A percentile compares a stretch with the other conserved stretches of the same genome.
These are phyloP conservation scores for Dicaeum eximium DNA, from an alignment of 2,113 vertebrate species.

Conservation along the genomic window DNA sequence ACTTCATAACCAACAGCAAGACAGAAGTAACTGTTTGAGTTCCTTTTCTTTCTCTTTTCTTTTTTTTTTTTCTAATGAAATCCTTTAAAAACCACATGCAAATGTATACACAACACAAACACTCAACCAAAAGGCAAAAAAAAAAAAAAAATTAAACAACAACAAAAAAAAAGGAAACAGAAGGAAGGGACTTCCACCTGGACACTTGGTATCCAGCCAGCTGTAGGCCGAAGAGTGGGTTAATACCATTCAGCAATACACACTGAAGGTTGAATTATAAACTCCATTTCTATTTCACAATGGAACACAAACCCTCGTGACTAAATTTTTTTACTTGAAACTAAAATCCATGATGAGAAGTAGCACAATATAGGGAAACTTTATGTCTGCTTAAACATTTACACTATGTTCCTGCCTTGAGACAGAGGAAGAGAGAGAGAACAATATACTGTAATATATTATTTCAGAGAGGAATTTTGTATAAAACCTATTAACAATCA, in stretches of 20 bases:
- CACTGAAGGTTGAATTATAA: conserved; percentile 66
- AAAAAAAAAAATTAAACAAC: not conserved
- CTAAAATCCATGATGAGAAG: conserved; percentile 72
- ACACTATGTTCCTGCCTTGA: conserved; percentile 51
- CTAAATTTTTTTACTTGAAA: conserved; percentile 69
- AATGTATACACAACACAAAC: conserved; percentile 21
- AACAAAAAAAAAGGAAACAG: not conserved
- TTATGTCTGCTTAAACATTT: conserved; percentile 58
- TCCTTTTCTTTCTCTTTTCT: not conserved
- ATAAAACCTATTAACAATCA: conserved; percentile 27
- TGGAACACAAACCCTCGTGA: conserved; percentile 41
- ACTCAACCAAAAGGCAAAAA: conserved; percentile 64
- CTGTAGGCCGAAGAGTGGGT: conserved; percentile 43
- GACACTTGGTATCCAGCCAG: conserved; percentile 12
- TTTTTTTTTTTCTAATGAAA: not conserved
- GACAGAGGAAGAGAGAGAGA: conserved; percentile 7
- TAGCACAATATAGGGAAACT: conserved; percentile 78
- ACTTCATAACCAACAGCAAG: conserved; percentile 99
- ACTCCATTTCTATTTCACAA: conserved; percentile 65
- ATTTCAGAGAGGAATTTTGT: conserved; percentile 45
- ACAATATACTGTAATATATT: conserved; percentile 3
- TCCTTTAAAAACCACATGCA: conserved; percentile 46
- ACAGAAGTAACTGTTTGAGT: conserved; percentile 98
- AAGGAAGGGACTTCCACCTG: conserved; percentile 22
- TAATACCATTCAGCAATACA: conserved; percentile 70